A percentile compares a stretch with the other conserved stretches of the same genome.
Conservation (phyloP, 2,113 vertebrate species). For the Falco punctatus region DNA sequence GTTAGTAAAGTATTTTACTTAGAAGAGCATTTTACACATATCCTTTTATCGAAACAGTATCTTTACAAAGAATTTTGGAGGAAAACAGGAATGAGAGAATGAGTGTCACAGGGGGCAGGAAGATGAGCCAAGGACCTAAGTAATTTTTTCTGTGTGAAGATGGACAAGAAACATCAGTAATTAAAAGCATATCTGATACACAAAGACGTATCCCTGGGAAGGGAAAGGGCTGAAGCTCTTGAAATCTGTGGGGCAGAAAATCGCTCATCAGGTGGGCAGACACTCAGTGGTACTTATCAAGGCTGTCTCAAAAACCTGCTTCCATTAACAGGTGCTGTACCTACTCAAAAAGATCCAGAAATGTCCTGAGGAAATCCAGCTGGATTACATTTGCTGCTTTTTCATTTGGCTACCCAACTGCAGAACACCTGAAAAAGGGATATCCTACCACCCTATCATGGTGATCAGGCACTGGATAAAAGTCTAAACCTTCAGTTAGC, state of each 20-base stretch:
- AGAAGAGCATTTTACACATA: not conserved
- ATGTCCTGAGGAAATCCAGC: not conserved
- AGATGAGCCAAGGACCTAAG: not conserved
- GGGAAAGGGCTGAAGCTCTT: not conserved
- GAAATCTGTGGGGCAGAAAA: not conserved
- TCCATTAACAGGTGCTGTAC: not conserved
- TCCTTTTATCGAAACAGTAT: not conserved
- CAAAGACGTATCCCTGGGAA: not conserved
- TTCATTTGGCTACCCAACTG: not conserved
- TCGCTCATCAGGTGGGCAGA: not conserved
- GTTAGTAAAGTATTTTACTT: not conserved
- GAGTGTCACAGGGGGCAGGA: not conserved
- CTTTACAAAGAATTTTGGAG: not conserved
- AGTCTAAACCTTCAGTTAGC: not conserved
- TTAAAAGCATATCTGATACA: not conserved
- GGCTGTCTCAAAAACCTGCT: not conserved
- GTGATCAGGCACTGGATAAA: not conserved
- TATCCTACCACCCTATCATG: not conserved
- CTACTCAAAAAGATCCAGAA: not conserved
- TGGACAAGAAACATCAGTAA: not conserved
- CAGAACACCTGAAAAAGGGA: not conserved
- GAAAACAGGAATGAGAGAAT: not conserved
- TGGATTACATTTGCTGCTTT: not conserved
- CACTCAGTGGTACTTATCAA: not conserved
- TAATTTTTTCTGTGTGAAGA: not conserved